These are phyloP conservation scores for Cydia splendana DNA, from an alignment of 1,140 invertebrate species.

Conservation along the genomic window DNA sequence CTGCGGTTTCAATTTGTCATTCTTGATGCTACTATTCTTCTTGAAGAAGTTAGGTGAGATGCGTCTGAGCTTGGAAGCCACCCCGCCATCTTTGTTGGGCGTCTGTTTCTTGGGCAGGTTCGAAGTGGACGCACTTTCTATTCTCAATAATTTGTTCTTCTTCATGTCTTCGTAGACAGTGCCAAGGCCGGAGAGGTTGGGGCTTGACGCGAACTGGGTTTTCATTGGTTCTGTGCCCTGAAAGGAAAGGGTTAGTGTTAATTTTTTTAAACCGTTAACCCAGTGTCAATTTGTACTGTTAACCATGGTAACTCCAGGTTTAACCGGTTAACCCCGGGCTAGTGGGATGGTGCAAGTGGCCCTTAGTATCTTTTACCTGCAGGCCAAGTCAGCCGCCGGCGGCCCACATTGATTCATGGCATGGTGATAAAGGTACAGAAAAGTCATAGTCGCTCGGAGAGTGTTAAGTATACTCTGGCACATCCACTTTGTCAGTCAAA, in stretches of 20 bases:
- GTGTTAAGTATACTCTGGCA: too few species aligned
- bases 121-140: constrained; percentile 65
- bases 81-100: constrained; percentile 46
- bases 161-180: constrained; percentile 49
- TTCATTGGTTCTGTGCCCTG: constrained; percentile 57
- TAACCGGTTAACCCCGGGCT: too few species aligned
- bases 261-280: too few species aligned
- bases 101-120: constrained; percentile 47
- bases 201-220: constrained; percentile 66
- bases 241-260: constrained; percentile 34
- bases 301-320: too few species aligned
- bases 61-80: constrained; percentile 49
- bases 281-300: too few species aligned
- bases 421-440: too few species aligned
- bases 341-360: too few species aligned
- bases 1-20: constrained; percentile 46
- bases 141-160: constrained; percentile 50
- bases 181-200: constrained; percentile 57
- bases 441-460: too few species aligned
- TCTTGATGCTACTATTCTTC: constrained; percentile 48
- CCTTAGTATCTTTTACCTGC: too few species aligned
- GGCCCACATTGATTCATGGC: too few species aligned
- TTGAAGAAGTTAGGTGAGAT: constrained; percentile 65
- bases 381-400: too few species aligned
- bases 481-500: too few species aligned